These are phyloP conservation scores for Sebastes vulpes DNA, from an alignment of 2,797 vertebrate species.

Conservation along the genomic window DNA sequence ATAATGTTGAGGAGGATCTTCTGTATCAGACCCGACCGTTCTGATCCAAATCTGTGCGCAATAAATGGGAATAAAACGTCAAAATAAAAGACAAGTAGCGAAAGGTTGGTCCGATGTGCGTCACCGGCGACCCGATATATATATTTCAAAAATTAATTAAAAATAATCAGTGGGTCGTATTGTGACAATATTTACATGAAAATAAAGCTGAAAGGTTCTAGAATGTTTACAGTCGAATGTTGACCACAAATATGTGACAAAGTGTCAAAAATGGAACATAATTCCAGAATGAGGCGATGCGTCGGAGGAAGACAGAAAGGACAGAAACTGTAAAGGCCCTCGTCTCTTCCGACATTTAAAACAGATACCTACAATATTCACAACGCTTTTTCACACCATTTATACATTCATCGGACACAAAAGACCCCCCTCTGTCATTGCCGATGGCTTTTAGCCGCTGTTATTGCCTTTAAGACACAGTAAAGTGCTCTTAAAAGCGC, in stretches of 20 bases:
- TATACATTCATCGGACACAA: slow-evolving; percentile 16
- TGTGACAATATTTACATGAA: slow-evolving; percentile 81
- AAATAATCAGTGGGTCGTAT: slow-evolving; percentile 84
- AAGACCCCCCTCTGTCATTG: slow-evolving; percentile 54
- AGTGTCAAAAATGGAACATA: slow-evolving; percentile 74
- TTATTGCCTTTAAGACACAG: slow-evolving; percentile 74
- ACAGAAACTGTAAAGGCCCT: slow-evolving; percentile 78
- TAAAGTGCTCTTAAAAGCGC: slow-evolving; percentile 78
- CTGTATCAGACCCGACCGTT: slow-evolving; percentile 91
- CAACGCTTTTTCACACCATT: slow-evolving; percentile 33
- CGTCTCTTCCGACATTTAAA: slow-evolving; percentile 86
- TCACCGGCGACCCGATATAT: slow-evolving; percentile 76
- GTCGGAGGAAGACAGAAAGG: slow-evolving; percentile 50
- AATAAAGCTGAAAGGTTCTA: slow-evolving; percentile 81
- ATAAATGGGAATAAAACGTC: slow-evolving; percentile 73
- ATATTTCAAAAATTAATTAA: slow-evolving; percentile 90
- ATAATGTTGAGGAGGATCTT: slow-evolving; percentile 75
- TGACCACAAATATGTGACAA: slow-evolving; percentile 16
- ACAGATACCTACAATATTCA: slow-evolving; percentile 67
- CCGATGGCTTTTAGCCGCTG: slow-evolving; percentile 64
- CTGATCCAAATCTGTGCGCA: slow-evolving; percentile 58
- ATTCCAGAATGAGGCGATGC: slow-evolving; percentile 70
- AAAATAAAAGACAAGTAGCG: slow-evolving; percentile 69
- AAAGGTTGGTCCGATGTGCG: slow-evolving; percentile 71
- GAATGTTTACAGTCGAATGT: slow-evolving; percentile 61